These are phyloP conservation scores for Dicycla oo DNA, from an alignment of 2,888 invertebrate genomes.

Conservation along the genomic window DNA sequence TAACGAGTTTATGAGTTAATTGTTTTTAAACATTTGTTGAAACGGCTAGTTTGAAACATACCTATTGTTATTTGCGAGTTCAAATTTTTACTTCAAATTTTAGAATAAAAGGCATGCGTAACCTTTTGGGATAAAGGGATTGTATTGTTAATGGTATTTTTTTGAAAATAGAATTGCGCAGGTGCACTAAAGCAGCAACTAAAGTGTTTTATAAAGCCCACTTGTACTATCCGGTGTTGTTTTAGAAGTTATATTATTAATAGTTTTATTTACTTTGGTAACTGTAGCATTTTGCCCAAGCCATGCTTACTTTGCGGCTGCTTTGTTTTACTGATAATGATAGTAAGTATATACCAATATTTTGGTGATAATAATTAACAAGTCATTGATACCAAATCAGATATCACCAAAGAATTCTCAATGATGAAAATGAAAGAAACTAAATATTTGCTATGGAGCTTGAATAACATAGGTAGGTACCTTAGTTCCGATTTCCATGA, in stretches of 20 bases:
- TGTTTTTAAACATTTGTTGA: not conserved
- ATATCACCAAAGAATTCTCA: not conserved
- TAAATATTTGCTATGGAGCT: not conserved
- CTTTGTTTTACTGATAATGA: not conserved
- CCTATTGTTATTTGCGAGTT: not conserved
- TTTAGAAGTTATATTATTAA: not conserved
- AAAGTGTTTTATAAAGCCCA: not conserved
- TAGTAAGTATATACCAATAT: not conserved
- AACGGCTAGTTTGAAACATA: not conserved
- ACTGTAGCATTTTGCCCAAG: not conserved
- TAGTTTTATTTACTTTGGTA: not conserved
- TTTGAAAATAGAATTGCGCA: not conserved
- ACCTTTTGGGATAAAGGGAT: not conserved
- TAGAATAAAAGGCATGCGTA: too few relatives aligned
- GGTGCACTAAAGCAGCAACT: not conserved
- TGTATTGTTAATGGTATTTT: not conserved
- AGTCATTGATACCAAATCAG: not conserved
- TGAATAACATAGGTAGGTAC: not conserved
- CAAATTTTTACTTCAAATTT: not conserved
- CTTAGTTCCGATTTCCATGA: not conserved
- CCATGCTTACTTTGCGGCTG: not conserved
- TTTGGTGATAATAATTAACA: not conserved
- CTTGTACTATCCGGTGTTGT: not conserved
- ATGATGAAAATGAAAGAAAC: not conserved
- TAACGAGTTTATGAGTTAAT: not conserved